These are phyloP conservation scores for Petrocephalus microphthalmus DNA, from an alignment of 2,113 vertebrate species.

Conservation along the genomic window DNA sequence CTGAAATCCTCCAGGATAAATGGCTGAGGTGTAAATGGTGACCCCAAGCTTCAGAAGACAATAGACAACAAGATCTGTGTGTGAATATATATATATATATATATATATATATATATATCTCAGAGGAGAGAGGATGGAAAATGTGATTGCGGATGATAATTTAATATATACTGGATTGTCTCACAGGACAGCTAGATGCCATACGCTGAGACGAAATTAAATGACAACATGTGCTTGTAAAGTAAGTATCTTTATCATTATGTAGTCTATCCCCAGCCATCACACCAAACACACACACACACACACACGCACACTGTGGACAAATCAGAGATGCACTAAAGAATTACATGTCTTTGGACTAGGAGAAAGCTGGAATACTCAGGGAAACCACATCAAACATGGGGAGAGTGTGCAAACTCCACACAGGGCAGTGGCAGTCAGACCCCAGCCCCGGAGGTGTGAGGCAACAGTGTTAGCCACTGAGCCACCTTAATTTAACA, in stretches of 20 bases:
- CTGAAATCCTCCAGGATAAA: not conserved
- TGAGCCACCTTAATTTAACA: not conserved
- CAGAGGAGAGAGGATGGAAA: not conserved
- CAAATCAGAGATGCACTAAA: not conserved
- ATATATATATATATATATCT: too few relatives aligned
- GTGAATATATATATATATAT: not conserved
- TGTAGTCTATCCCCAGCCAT: not conserved
- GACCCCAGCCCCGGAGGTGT: not conserved
- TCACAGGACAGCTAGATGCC: not conserved
- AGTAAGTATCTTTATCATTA: not conserved
- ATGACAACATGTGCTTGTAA: not conserved
- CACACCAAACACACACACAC: not conserved
- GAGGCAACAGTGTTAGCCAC: not conserved
- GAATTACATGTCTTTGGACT: not conserved
- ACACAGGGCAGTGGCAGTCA: not conserved
- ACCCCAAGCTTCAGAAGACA: too few relatives aligned
- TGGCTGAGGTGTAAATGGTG: too few relatives aligned
- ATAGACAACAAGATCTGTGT: too few relatives aligned
- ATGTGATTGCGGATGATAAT: not conserved
- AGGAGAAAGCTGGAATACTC: not conserved
- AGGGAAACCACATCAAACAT: not conserved
- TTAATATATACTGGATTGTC: not conserved
- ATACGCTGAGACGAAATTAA: not conserved
- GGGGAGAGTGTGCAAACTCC: not conserved
- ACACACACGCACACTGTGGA: not conserved